Base-by-base conservation (phyloP, 2,797 vertebrate species). In the Alfaro cultratus region DNA sequence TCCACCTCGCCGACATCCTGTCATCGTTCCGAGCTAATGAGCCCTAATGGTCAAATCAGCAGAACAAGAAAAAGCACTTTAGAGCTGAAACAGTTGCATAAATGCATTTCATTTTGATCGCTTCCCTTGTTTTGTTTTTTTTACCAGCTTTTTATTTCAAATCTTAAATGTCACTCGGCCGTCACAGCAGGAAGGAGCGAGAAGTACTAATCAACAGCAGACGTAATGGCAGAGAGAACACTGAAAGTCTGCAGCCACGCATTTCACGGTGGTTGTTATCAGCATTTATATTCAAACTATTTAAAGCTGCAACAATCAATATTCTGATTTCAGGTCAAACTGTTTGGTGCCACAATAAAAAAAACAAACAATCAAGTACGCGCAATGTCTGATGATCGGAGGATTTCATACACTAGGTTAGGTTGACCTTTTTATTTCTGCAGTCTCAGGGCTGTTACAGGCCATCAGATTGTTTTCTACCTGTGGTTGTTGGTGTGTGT, bases 1-100 rank as follows among this genome's bases (percentile, higher is more conserved):
- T 85, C 73, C 39, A 60, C 34, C 62, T 77, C 81, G 55, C n/a
- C 74, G 21, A 55, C 57, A 87, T 80, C 77, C 75, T 76, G 76
- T 60, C 74, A 85, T 90, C 51, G 83, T 79, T 81, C 73, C 36
- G 46, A 73, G 64, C 83, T 88, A 92, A 94, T 92, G 85, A 88
- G 76, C 71, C 79, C 51, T 85, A 84, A 86, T 83, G 74, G 77
- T 57, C 77, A 81, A 86, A 85, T 81, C 51, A 23, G 74, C 85
- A 47, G 64, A 79, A 79, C 74, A 84, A 80, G 76, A 83, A 83
- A 87, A 79, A 83, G 76, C 88, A 80, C 82, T 91, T 89, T 70
- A 68, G 72, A 79, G 51, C 41, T 86, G 83, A 87, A 86, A 51
- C 82, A 55, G 83, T 85, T 62, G 77, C 79, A 71, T 80, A 68